Evolutionary conservation across 2,888 invertebrate genomes (phyloP), one percentile per base, ranked within the genome.

Genomic region (Mellilla xanthometata): DNA sequence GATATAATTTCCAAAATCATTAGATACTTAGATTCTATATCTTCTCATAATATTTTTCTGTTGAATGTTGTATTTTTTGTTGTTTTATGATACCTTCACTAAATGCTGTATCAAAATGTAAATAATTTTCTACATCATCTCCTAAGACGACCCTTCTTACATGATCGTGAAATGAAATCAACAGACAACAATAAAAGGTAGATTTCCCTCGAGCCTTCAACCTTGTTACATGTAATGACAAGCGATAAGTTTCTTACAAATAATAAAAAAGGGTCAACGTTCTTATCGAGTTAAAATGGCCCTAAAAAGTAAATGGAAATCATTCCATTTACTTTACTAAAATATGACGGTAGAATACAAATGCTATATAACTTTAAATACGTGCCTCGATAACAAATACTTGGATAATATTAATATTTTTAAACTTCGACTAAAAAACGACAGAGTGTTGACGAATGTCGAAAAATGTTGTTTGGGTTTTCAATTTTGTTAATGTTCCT

Each of bases 261-360:
- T 58, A 59, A 61, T 60, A 60, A 56, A 60, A 62, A 56, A 56
- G 56, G 62, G 60, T 65, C 67, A 67, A 64, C 52, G 62, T 46
- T 56, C 62, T 58, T 56, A 43, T 49, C 32, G 54, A 62, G 57
- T 58, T 56, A 59, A 60, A 60, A 58, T 55, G 49, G 19, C 50
- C 31, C 29, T 41, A 39, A 46, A 46, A 52, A 54, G 42, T 49
- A 59, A 62, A 62, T 60, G 60, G 59, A 58, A 52, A 56, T 53
- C 31, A 48, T 58, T 54, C 47, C 60, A 54, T 54, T 55, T 46
- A 51, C 43, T 40, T 38, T 52, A 34, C 34, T 43, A 51, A 44
- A 49, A 57, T 53, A 49, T 46, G 42, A 52, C 58, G 50, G 61
- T 58, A 60, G 60, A 60, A 66, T 63, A 63, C 52, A 55, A 63